A percentile compares a stretch with the other conserved stretches of the same genome.
phyloP scores from a whole-genome alignment of 2,113 vertebrate species.

The Eira barbara region DNA sequence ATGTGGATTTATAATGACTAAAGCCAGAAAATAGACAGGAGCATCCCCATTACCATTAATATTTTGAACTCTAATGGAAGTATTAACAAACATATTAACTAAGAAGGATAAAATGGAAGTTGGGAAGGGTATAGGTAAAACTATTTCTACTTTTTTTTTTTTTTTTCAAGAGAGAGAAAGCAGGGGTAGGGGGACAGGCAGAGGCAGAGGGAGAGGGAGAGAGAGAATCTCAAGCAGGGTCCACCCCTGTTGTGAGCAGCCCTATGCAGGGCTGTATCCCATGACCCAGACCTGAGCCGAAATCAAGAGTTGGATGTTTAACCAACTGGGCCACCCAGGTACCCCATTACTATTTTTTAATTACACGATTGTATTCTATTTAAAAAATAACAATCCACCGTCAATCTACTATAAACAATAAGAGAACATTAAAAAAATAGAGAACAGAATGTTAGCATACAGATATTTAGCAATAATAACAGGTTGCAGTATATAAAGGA shows the following conservation, averaged over 20 bases:
- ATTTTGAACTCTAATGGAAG: not conserved
- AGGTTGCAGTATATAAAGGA: not conserved
- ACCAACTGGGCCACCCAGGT: not conserved
- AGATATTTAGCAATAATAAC: not conserved
- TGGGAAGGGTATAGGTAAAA: not conserved
- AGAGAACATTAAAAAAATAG: not conserved
- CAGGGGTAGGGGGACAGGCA: not conserved
- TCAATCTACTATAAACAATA: not conserved
- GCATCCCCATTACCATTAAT: too few species aligned
- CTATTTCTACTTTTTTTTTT: not conserved
- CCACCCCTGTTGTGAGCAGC: not conserved
- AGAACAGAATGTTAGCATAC: not conserved
- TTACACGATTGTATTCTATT: not conserved
- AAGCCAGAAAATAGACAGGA: not conserved
- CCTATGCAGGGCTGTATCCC: not conserved
- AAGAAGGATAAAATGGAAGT: not conserved
- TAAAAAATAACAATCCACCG: not conserved
- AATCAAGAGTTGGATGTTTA: not conserved
- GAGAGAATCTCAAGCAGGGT: not conserved
- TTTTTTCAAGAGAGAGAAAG: not conserved
- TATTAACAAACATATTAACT: not conserved
- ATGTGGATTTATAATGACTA: not conserved
- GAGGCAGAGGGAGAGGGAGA: not conserved
- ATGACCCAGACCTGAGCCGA: not conserved
- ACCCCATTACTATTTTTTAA: not conserved